Base-by-base conservation (phyloP, 2,888 invertebrate species). In the Allolobophora icterica region DNA sequence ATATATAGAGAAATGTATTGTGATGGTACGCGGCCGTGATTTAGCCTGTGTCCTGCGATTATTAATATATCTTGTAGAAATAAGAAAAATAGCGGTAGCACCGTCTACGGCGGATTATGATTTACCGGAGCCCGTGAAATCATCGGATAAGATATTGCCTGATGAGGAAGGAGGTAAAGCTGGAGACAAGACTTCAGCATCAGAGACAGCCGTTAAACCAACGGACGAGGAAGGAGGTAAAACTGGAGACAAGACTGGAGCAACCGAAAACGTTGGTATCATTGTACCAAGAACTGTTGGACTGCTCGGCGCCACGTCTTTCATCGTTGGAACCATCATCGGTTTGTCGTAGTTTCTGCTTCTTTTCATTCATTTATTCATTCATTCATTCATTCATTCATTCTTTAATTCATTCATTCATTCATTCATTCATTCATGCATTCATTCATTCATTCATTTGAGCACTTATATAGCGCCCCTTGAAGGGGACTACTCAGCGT, bases 251-350 rank as follows among this genome's bases (percentile, higher is more conserved):
- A n/a, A 4, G n/a, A 4, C 40, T 38, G 30, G 4, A 6, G 35
- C 34, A 40, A 3, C 21, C 0, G 40, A 89, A 0, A 30, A 6
- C 24, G 35, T 8, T 24, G 89, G 11, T 40, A 2, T 89, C 24
- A 89, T 11, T 89, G 89, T 91, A 15, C 91, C 91, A 21, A 84
- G 91, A 38, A 91, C 91, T 58, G 87, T 92, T 35, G 91, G 91
- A 40, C 71, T 92, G 13, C 6, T 90, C 24, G 90, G 90, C 1
- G 89, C 90, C n/a, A 35, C 83, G 21, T 91, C 92, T 21, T 90
- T 91, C 91, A 92, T 91, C 35, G 92, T 92, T 17, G 92, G 91
- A 35, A 91, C 91, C 34, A 91, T 91, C 40, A 91, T 91, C 58
- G 91, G 91, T 91, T 24, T 19, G 71, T 30, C 24, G 2, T 24